Evolutionary conservation across 2,113 vertebrate species (phyloP).

Genomic region (Zapus hudsonius): DNA sequence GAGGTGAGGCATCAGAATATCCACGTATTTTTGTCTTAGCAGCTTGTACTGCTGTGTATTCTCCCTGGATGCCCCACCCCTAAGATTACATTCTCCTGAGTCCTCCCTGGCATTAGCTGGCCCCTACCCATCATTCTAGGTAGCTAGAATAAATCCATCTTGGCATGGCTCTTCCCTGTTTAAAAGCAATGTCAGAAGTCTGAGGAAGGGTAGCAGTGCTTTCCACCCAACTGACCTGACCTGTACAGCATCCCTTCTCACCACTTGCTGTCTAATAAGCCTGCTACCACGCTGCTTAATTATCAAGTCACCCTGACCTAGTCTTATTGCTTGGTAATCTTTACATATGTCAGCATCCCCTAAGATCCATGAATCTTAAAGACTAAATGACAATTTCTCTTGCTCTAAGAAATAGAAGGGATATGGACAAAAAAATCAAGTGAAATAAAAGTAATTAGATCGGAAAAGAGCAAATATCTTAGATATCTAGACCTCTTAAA

Average conservation of each 20-base stretch:
- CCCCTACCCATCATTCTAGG: not conserved
- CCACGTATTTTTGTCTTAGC: not conserved
- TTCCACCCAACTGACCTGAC: fast-evolving
- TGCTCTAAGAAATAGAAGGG: not conserved
- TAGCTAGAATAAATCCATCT: too few relatives aligned
- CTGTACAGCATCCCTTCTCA: too few relatives aligned
- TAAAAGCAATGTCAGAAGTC: not conserved
- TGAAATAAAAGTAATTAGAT: not conserved
- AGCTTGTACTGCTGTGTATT: not conserved
- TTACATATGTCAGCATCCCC: not conserved
- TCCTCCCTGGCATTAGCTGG: not conserved
- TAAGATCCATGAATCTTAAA: not conserved
- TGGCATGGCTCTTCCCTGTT: not conserved
- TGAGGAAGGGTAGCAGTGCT: not conserved
- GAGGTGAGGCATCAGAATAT: constrained; percentile 40
- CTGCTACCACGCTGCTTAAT: not conserved
- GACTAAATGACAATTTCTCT: not conserved
- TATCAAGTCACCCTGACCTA: not conserved
- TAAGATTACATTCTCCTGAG: not conserved
- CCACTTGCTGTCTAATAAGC: not conserved
- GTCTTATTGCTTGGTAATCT: not conserved
- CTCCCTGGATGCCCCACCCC: not conserved
- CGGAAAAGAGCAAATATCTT: not conserved
- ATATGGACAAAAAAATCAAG: not conserved
- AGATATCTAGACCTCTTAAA: not conserved